Percentiles rank a stretch among this genome's conserved stretches.
Conservation (phyloP, 2,113 vertebrate species). For the Ariopsis seemanni region DNA sequence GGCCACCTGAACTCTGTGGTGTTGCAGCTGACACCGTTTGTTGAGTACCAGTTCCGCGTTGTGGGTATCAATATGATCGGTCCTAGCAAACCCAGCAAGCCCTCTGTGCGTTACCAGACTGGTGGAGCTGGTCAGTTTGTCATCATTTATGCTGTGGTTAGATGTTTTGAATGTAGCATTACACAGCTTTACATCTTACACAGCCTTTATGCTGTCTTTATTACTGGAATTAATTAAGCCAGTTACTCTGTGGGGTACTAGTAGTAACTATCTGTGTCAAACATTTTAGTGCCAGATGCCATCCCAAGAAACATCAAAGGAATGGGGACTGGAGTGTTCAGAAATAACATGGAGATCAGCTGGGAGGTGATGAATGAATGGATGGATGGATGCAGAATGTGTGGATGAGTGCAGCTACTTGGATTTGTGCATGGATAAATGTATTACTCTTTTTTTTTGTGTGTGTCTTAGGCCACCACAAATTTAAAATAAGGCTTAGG, state of each 20-base stretch:
- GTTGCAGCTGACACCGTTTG: conserved; percentile 85
- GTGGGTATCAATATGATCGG: conserved; percentile 89
- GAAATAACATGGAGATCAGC: conserved; percentile 97
- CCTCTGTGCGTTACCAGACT: conserved; percentile 86
- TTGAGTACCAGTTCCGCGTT: conserved; percentile 92
- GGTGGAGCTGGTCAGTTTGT: conserved; percentile 85
- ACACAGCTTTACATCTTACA: background rate
- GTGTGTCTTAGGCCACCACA: background rate
- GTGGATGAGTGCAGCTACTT: background rate
- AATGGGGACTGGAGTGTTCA: conserved; percentile 80
- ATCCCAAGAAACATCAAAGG: conserved; percentile 88
- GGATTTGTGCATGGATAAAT: background rate
- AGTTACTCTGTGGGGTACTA: background rate
- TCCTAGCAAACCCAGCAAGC: conserved; percentile 84
- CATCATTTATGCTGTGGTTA: background rate
- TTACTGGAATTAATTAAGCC: background rate
- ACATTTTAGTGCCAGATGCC: conserved; percentile 84
- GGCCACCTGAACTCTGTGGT: conserved; percentile 86
- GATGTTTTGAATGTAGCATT: background rate
- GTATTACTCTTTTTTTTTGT: background rate
- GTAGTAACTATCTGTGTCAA: conserved; percentile 16
- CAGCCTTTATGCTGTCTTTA: background rate
- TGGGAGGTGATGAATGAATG: conserved; percentile 82
- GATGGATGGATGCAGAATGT: background rate
- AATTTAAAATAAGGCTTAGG: background rate